Percentiles rank a stretch among this genome's conserved stretches.
These are phyloP conservation scores for Euplagia quadripunctaria DNA, from an alignment of 2,888 invertebrate species.

Conservation along the genomic window DNA sequence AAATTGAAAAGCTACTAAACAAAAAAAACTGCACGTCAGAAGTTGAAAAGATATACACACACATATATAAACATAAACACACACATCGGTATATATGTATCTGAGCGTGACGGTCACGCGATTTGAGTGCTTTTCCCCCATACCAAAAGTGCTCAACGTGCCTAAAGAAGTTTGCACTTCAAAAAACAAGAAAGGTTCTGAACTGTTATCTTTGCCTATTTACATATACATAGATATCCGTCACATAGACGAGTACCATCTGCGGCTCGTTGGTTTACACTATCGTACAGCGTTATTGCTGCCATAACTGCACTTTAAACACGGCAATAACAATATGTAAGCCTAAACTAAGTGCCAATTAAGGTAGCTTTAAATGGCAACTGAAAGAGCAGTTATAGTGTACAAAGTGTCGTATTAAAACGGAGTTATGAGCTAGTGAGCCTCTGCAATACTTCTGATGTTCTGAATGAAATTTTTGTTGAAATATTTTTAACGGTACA, in stretches of 20 bases:
- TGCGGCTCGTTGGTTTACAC: constrained; percentile 9
- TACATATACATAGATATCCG: too few relatives aligned
- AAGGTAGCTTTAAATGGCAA: constrained; percentile 37
- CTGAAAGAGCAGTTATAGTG: constrained; percentile 36
- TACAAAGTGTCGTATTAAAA: constrained; percentile 41
- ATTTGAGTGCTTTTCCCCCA: too few relatives aligned
- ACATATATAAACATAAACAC: too few relatives aligned
- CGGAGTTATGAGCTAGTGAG: constrained; percentile 42
- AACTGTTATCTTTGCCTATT: too few relatives aligned
- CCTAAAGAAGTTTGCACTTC: too few relatives aligned
- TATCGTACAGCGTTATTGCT: constrained; percentile 24
- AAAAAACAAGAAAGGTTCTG: too few relatives aligned
- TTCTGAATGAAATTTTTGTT: not conserved
- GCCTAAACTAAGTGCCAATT: constrained; percentile 53
- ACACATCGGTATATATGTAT: too few relatives aligned
- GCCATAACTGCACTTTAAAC: constrained; percentile 42
- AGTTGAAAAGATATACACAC: too few relatives aligned
- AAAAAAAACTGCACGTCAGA: too few relatives aligned
- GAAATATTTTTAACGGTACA: not conserved
- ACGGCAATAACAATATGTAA: constrained; percentile 50
- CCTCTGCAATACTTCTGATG: constrained; percentile 20
- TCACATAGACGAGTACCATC: not conserved
- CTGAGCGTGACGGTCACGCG: too few relatives aligned
- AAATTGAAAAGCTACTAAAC: too few relatives aligned
- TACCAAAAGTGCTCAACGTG: too few relatives aligned